Evolutionary conservation across 2,113 vertebrate genomes (phyloP), one percentile per base, ranked within the genome.

Genomic region (Erinaceus europaeus): DNA sequence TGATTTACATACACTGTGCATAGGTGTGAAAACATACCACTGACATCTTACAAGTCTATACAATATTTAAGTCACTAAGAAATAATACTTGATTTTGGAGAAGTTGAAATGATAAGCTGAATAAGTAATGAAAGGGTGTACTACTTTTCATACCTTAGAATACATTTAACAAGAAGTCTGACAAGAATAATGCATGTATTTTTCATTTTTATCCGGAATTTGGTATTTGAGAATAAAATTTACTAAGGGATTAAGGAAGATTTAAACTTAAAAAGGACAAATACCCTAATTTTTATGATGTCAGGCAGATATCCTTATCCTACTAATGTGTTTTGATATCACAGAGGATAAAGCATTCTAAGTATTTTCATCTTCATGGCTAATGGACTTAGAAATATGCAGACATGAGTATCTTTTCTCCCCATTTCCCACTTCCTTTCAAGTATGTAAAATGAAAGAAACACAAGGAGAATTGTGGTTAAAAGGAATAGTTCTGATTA

Each of bases 321-420:
- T 55, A 53, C 59, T 94, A 89, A 94, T 94, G 79, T 95, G 92
- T 93, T 95, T 90, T 86, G 93, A 94, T 95, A 75, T 36, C 90
- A 90, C 69, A 88, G 90, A 68, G 90, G 93, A 93, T 95, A 95
- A 93, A 90, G 59, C 93, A 89, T 89, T 86, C 80, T 89, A 73
- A 93, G 89, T 75, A 93, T 93, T 92, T 92, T 93, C 73, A 81
- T 94, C 83, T 89, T 88, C 57, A 50, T 90, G 46, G 86, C 89
- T 95, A 93, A 95, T 95, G 93, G 90, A 89, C 83, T 90, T 86
- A 40, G 75, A 93, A 65, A 88, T 67, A 69, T 12, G 57, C 62
- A 89, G 79, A 20, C 0, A 0, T 14, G 29, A 65, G 29, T 36
- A 25, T 20, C 46, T 21, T 38, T n/a, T n/a, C 13, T 15, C 5